Evolutionary conservation across 2,113 vertebrate genomes (phyloP).

Genomic region (Pseudorectes ferrugineus): DNA sequence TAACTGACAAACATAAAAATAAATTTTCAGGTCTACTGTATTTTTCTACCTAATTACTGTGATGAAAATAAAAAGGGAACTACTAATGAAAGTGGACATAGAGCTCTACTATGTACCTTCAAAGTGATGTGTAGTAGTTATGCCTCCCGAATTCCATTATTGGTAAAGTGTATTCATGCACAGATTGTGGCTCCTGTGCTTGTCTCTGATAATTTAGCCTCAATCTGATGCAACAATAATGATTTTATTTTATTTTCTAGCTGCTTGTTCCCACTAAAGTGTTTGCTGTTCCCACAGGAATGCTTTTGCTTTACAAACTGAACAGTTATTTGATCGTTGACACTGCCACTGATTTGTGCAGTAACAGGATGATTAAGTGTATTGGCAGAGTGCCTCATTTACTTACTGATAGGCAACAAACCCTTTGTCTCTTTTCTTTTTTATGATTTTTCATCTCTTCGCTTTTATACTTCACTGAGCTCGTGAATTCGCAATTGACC

Average conservation of each 20-base stretch:
- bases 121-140: not conserved
- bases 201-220: slow-evolving; percentile 31
- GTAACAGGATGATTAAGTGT: slow-evolving; percentile 33
- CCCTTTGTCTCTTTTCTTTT: not conserved
- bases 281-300: slow-evolving; percentile 1
- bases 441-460: not conserved
- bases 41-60: slow-evolving; percentile 19
- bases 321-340: slow-evolving; percentile 4
- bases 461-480: not conserved
- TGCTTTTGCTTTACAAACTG: not conserved
- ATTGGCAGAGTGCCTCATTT: slow-evolving; percentile 41
- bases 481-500: slow-evolving; percentile 14
- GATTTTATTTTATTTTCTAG: not conserved
- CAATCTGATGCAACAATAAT: not conserved
- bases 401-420: slow-evolving; percentile 13
- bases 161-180: not conserved
- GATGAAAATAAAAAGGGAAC: not conserved
- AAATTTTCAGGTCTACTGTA: not conserved
- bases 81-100: not conserved
- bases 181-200: not conserved
- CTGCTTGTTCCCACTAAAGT: not conserved
- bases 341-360: slow-evolving; percentile 28
- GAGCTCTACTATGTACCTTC: not conserved
- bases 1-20: not conserved
- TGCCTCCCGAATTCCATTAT: not conserved